Evolutionary conservation across 2,797 vertebrate species (phyloP).

Genomic region (Lacerta agilis): DNA sequence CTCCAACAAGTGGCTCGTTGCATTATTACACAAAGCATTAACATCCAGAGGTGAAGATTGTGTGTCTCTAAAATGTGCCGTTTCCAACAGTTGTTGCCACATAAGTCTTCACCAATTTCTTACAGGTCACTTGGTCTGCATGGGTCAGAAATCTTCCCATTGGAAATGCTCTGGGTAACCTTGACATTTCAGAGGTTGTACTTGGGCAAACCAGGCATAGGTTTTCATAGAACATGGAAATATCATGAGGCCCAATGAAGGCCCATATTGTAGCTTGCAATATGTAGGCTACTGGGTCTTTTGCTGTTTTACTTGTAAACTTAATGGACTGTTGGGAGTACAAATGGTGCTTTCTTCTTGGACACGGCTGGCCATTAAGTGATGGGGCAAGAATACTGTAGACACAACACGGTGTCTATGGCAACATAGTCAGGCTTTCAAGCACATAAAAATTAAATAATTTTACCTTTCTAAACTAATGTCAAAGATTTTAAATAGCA

Average conservation of each 20-base stretch:
- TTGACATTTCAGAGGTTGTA: background rate
- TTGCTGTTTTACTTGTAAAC: slow-evolving; percentile 26
- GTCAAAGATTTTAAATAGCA: background rate
- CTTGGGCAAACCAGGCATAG: background rate
- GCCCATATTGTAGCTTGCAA: background rate
- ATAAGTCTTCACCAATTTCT: background rate
- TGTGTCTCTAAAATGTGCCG: background rate
- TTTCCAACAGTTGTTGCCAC: background rate
- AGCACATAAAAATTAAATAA: slow-evolving; percentile 22
- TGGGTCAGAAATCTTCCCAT: background rate
- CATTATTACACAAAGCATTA: background rate
- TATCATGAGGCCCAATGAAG: background rate
- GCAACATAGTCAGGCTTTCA: slow-evolving; percentile 10
- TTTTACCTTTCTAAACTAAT: slow-evolving; percentile 2
- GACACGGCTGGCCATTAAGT: background rate
- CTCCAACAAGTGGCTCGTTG: background rate
- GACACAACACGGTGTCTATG: background rate
- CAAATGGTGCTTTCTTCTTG: slow-evolving; percentile 20
- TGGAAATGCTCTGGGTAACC: background rate
- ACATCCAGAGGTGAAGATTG: too few relatives aligned
- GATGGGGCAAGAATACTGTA: background rate
- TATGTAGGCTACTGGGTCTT: background rate
- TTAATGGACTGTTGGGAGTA: background rate
- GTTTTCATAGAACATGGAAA: background rate
- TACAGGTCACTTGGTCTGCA: background rate